These are phyloP conservation scores for Eulemur macaco DNA, from an alignment of 2,113 vertebrate genomes.

Conservation along the genomic window DNA sequence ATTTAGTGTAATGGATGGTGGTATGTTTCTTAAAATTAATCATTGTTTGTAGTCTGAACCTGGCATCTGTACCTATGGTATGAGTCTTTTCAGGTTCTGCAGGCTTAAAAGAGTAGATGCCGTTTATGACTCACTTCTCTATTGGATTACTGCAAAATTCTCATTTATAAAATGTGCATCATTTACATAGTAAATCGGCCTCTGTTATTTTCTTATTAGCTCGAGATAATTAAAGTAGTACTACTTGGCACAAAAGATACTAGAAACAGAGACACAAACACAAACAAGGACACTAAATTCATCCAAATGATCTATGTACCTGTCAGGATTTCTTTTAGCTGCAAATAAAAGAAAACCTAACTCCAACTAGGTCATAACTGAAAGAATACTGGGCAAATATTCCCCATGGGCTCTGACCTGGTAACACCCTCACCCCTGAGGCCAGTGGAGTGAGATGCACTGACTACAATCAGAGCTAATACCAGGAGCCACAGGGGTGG, in stretches of 20 bases:
- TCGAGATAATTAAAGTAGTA: constrained; percentile 46
- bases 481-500: neutral
- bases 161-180: constrained; percentile 53
- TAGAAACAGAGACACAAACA: constrained; percentile 7
- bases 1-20: constrained; percentile 31
- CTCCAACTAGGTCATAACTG: neutral
- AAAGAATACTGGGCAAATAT: neutral
- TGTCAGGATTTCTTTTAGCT: constrained; percentile 26
- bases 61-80: neutral
- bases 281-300: constrained; percentile 33
- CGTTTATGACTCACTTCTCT: constrained; percentile 28
- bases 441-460: neutral
- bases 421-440: neutral
- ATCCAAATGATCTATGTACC: constrained; percentile 50
- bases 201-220: constrained; percentile 68
- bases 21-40: neutral
- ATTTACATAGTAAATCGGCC: constrained; percentile 53
- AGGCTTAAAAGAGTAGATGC: constrained; percentile 21
- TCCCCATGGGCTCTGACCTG: neutral
- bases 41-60: neutral
- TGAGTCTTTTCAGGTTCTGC: neutral
- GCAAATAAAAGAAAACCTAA: constrained; percentile 19
- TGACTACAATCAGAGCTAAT: neutral
- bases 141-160: constrained; percentile 24
- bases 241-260: constrained; percentile 39